Evolutionary conservation across 1,140 invertebrate genomes (phyloP), one percentile per base, ranked within the genome.

Genomic region (Hesperophylax magnus): DNA sequence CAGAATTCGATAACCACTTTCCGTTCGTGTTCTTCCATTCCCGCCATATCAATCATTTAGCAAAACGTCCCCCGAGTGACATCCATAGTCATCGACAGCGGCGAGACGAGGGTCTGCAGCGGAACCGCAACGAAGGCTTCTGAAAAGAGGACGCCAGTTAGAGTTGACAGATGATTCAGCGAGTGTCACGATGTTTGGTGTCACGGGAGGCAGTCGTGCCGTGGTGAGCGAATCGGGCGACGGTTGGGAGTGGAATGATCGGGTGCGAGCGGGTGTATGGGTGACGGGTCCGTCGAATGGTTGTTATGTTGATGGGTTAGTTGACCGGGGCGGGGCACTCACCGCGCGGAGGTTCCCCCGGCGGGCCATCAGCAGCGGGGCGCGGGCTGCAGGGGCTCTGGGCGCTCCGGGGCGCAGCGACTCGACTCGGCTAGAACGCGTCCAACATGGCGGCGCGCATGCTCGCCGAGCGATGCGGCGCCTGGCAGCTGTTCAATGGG

Each of bases 1-100:
- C 96, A 98, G 90, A 99, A 99, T 90, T 99, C 97, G 88, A 97
- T 94, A 81, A 99, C 97, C 86, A 98, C 94, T 93, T 98, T 98
- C 86, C 96, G 93, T 90, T 98, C 97, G 88, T 97, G 94, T 85
- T 96, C 95, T 86, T 95, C 94, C 91, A 95, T 94, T 86, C 92
- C 92, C 88, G 93, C 93, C 93, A 94, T 94, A 87, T 91, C 93
- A 89, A 93, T 92, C 92, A 92, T 92, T 76, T 27, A 76, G 54
- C 20, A 31, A 18, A 6, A 31, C 11, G 18, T 7, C n/a, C 72
- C 18, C 58, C 54, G 75, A 27, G 56, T 8, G 31, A 39, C 27
- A 34, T 31, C 24, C 74, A 60, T 60, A 77, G 56, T 60, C 56
- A 20, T 31, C 31, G 60, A 61, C 27, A 39, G 8, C 9, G 27